Evolutionary conservation across 2,113 vertebrate species (phyloP), one percentile per base, ranked within the genome.

Genomic region (Sceloporus undulatus): DNA sequence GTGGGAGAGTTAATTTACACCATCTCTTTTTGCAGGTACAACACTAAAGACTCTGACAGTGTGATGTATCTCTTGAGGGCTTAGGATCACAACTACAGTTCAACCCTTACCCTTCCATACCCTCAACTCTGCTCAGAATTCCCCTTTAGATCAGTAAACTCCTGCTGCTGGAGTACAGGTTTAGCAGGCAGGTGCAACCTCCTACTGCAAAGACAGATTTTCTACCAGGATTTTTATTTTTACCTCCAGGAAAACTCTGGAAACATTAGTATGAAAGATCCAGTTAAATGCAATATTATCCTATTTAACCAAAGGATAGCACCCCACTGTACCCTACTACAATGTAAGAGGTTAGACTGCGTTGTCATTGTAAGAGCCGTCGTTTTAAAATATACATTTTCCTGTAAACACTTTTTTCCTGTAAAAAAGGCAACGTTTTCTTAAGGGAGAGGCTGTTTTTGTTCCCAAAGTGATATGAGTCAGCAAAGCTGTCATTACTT

Each of bases 401-500:
- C 48, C 59, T 62, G 59, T 62, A 62, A 62, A 62, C 29, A 56
- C 40, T 48, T 56, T 80, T 48, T 52, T n/a, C 29, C 10, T 68
- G n/a, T 82, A 25, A 52, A 68, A 79, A 59, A 59, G 16, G 18
- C 59, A 62, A 18, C 59, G 16, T 62, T 62, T 62, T 82, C 65
- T 38, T 27, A 79, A 80, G 14, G 59, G 18, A 76, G 42, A 73
- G 40, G n/a, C 18, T 74, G 74, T 75, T 90, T 66, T 62, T 62
- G 77, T 87, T 75, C 68, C 82, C 65, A n/a, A 84, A 79, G 40
- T 23, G n/a, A 34, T 40, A 80, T 65, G 48, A 65, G 68, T 87
- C 89, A 84, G 89, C 85, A 87, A 25, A 84, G 27, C 66, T 84
- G 81, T 87, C 85, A 80, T 71, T 75, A 52, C 38, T 87, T 74